These are phyloP conservation scores for Napeogenes sylphis DNA, from an alignment of 2,888 invertebrate genomes.

Conservation along the genomic window DNA sequence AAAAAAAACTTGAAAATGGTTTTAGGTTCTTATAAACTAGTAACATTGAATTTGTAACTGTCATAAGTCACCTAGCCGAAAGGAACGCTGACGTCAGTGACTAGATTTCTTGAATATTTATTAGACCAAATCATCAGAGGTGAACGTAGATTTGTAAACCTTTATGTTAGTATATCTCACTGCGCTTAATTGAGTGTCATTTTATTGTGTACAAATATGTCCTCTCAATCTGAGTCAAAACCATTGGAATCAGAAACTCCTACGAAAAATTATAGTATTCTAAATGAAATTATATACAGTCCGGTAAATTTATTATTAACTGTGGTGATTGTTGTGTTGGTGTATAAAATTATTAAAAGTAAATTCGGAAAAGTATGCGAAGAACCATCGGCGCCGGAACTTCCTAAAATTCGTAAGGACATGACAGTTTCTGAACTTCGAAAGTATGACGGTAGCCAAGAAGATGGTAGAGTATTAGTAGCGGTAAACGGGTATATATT, in stretches of 20 bases:
- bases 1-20: too few relatives aligned
- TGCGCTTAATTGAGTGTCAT: conserved; percentile 28
- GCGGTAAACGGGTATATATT: conserved; percentile 97
- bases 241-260: conserved; percentile 37
- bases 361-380: conserved; percentile 52
- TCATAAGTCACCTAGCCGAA: conserved; percentile 22
- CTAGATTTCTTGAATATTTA: conserved; percentile 51
- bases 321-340: conserved; percentile 79
- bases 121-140: conserved; percentile 32
- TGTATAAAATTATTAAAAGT: conserved; percentile 81
- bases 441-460: conserved; percentile 90
- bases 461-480: conserved; percentile 92
- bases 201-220: conserved; percentile 46
- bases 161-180: conserved; percentile 41
- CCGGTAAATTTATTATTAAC: conserved; percentile 82
- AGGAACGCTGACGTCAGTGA: conserved; percentile 54
- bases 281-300: conserved; percentile 77
- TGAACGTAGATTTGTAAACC: conserved; percentile 36
- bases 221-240: conserved; percentile 54
- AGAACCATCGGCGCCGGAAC: conserved; percentile 48
- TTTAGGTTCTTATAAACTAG: background rate
- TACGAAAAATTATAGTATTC: conserved; percentile 50
- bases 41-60: conserved; percentile 13
- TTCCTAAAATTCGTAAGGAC: conserved; percentile 92
- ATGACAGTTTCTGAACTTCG: conserved; percentile 92